Evolutionary conservation across 1,140 invertebrate genomes (phyloP), one percentile per base, ranked within the genome.

Genomic region (Macrosteles quadrilineatus): DNA sequence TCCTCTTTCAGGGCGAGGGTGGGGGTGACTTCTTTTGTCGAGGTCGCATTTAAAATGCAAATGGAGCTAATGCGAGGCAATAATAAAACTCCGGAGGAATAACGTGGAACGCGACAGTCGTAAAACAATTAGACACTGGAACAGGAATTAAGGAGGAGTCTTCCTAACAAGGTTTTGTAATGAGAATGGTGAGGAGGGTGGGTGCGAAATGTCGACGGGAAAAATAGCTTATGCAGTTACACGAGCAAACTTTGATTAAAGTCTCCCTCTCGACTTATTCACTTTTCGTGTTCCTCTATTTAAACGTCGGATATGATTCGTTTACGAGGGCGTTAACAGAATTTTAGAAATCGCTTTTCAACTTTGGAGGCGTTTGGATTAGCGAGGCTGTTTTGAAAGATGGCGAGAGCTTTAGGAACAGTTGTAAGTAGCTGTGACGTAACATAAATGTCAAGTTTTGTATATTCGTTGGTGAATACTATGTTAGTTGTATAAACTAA

Each of bases 31-130:
- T 59, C 55, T 59, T 59, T 59, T 59, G 55, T 59, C 25, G 55
- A 30, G 55, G 55, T 59, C 55, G 25, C 55, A 59, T 59, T 50
- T 59, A 59, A 59, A 59, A 59, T 30, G 55, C 55, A 59, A 59
- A 59, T 59, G 55, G 27, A 59, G 55, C 55, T 59, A 59, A 59
- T 59, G 55, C 55, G 55, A 25, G 19, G 21, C 11, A 14, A 27
- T 59, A 59, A 59, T 59, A 59, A 59, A 59, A 59, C 55, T 59
- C 55, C 21, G 55, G 55, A 29, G 47, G 21, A 53, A 53, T 21
- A 21, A 30, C 27, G 55, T 9, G 55, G n/a, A 59, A 30, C 25
- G 55, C 14, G 55, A 30, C 23, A 30, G 55, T 59, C 12, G 23
- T 59, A 59, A 59, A 59, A 59, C 55, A 59, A 59, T 59, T 59